Evolutionary conservation across 2,113 vertebrate genomes (phyloP).

Genomic region (Raja brachyura): DNA sequence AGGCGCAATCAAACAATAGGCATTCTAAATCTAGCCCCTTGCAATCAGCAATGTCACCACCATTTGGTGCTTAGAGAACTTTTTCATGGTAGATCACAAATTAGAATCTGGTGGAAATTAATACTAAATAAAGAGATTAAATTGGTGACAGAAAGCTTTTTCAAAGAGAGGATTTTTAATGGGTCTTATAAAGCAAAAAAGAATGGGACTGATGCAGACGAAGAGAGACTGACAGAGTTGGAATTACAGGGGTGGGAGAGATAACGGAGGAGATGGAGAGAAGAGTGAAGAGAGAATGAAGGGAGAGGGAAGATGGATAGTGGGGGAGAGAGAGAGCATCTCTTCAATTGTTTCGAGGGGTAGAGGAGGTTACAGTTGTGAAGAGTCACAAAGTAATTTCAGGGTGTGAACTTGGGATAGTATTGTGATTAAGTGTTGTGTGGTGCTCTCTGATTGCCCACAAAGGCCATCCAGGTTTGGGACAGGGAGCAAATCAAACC

Average conservation of each 20-base stretch:
- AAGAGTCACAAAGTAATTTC: not conserved
- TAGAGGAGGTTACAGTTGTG: not conserved
- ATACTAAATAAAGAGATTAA: not conserved
- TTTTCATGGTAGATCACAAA: not conserved
- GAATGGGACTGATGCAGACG: not conserved
- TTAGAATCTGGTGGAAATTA: not conserved
- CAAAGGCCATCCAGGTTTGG: not conserved
- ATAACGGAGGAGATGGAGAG: not conserved
- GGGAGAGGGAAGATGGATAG: not conserved
- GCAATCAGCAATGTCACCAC: not conserved
- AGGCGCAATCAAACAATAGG: not conserved
- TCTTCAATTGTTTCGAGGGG: not conserved
- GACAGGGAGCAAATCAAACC: not conserved
- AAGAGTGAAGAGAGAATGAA: too few relatives aligned
- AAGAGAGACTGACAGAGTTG: not conserved
- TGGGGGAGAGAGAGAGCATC: too few relatives aligned
- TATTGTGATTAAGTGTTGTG: not conserved
- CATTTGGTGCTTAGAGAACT: not conserved
- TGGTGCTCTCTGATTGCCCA: not conserved
- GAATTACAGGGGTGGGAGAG: too few relatives aligned
- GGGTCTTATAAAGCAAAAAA: not conserved
- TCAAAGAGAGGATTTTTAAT: not conserved
- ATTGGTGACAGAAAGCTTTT: not conserved
- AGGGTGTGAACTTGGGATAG: not conserved
- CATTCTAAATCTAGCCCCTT: not conserved